A percentile compares a stretch with the other conserved stretches of the same genome.
Conservation (phyloP, 2,797 vertebrate species). For the Chrosomus eos region DNA sequence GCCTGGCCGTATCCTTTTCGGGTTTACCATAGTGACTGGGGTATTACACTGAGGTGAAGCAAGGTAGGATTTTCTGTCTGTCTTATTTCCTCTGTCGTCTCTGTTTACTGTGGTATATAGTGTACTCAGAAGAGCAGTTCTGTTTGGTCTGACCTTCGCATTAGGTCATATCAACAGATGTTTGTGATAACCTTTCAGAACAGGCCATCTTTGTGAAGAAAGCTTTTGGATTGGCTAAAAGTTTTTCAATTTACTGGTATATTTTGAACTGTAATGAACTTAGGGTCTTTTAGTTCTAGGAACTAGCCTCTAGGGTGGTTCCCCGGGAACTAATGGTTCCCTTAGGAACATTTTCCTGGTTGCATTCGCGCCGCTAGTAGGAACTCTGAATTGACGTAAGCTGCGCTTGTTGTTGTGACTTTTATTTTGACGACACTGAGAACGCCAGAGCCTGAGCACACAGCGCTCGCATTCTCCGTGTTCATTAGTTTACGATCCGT, state of each 20-base stretch:
- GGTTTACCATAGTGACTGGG: neutral
- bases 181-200: constrained; percentile 52
- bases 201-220: neutral
- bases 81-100: constrained; percentile 13
- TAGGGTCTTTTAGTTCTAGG: no score
- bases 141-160: constrained; percentile 62
- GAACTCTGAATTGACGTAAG: no score
- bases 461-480: no score
- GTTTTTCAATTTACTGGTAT: neutral
- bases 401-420: no score
- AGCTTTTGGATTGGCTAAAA: constrained; percentile 14
- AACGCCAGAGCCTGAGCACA: no score
- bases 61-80: constrained; percentile 70
- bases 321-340: no score
- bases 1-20: constrained; percentile 88
- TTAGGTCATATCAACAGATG: constrained; percentile 63
- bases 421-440: no score
- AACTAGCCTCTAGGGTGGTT: no score
- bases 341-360: no score
- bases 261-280: no score
- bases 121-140: constrained; percentile 74
- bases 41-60: neutral
- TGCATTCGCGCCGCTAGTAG: no score
- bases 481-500: no score
- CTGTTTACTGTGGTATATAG: constrained; percentile 59